Percentiles rank a stretch among this genome's conserved stretches.
These are phyloP conservation scores for Chrysolina americana DNA, from an alignment of 2,888 invertebrate species.

Conservation along the genomic window DNA sequence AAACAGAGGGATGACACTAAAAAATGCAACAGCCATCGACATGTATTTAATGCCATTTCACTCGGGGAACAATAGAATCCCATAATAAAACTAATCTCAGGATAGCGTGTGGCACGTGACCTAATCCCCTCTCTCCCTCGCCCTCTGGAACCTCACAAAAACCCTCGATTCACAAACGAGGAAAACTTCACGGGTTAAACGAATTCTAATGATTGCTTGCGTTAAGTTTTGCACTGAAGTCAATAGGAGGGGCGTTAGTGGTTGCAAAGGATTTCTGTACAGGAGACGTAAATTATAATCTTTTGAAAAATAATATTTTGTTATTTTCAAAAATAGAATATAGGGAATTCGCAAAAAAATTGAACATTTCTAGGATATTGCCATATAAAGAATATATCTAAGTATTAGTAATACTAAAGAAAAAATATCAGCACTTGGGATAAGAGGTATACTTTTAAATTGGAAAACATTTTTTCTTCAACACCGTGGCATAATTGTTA, in stretches of 20 bases:
- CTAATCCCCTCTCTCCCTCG: constrained; percentile 41
- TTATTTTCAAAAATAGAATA: too few relatives aligned
- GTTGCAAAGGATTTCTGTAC: background rate
- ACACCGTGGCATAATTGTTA: too few relatives aligned
- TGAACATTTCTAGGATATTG: too few relatives aligned
- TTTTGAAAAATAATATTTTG: background rate
- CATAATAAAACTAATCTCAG: constrained; percentile 64
- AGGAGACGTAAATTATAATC: background rate
- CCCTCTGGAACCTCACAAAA: constrained; percentile 48
- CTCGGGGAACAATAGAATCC: constrained; percentile 55
- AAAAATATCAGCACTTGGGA: too few relatives aligned
- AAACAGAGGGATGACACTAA: background rate
- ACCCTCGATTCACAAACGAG: constrained; percentile 58
- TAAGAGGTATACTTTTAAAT: too few relatives aligned
- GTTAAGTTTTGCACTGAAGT: constrained; percentile 32
- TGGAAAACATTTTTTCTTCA: too few relatives aligned
- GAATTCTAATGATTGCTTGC: constrained; percentile 62
- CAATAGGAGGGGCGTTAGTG: constrained; percentile 9
- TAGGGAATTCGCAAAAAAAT: too few relatives aligned
- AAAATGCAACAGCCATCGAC: constrained; percentile 21
- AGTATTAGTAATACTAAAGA: too few relatives aligned
- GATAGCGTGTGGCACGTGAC: constrained; percentile 63
- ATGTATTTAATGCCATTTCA: constrained; percentile 46
- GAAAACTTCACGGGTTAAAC: constrained; percentile 61
- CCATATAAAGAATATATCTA: too few relatives aligned